Percentiles rank a stretch among this genome's conserved stretches.
These are phyloP conservation scores for Lochmaea capreae DNA, from an alignment of 2,888 invertebrate species.

Conservation along the genomic window DNA sequence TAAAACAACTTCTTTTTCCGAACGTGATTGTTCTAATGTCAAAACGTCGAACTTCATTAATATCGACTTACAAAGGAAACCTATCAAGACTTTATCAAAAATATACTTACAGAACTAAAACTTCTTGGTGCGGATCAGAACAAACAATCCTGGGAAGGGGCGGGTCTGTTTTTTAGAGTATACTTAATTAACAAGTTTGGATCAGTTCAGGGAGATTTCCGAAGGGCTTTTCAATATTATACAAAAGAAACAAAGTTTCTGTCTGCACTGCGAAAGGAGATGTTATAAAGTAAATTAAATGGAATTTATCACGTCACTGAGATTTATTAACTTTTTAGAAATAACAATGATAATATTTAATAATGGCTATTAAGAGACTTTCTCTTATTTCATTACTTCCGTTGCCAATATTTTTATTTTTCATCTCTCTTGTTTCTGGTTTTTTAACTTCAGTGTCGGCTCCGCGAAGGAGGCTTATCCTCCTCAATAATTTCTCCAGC, in stretches of 20 bases:
- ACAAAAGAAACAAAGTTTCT: conserved; percentile 50
- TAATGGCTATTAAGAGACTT: not conserved
- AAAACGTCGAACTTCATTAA: conserved; percentile 40
- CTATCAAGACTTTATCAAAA: conserved; percentile 36
- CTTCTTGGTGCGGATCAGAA: conserved; percentile 44
- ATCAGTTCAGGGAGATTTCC: conserved; percentile 45
- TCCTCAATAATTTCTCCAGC: too few relatives aligned
- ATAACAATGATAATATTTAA: conserved; percentile 12
- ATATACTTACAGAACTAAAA: conserved; percentile 44
- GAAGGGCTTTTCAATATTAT: conserved; percentile 38
- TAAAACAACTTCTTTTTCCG: conserved; percentile 2
- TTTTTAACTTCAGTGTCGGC: too few relatives aligned
- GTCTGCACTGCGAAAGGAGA: conserved; percentile 39
- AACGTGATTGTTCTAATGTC: conserved; percentile 20
- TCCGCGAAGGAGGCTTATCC: too few relatives aligned
- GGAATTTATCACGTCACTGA: conserved; percentile 53
- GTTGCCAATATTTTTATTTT: not conserved
- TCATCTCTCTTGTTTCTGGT: too few relatives aligned
- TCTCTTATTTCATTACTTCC: not conserved
- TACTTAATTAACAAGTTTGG: conserved; percentile 53
- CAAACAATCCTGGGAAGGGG: conserved; percentile 39
- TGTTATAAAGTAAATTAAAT: conserved; percentile 56
- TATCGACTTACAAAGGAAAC: conserved; percentile 36
- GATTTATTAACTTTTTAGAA: conserved; percentile 52
- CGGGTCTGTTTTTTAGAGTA: conserved; percentile 40